Evolutionary conservation across 2,113 vertebrate genomes (phyloP).

Genomic region (Dasyurus viverrinus): DNA sequence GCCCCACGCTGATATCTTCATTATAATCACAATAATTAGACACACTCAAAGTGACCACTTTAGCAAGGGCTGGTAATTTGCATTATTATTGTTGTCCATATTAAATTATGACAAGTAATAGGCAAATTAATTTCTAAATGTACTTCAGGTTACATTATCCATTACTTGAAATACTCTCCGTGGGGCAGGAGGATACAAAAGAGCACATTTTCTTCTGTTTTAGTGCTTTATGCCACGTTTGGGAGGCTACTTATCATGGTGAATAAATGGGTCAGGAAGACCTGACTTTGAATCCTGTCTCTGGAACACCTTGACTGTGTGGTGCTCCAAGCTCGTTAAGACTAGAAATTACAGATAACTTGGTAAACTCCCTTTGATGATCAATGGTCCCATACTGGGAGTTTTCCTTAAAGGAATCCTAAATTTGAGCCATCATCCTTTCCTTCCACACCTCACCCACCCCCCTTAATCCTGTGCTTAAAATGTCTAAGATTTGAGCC

Average conservation of each 20-base stretch:
- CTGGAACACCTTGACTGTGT: not conserved
- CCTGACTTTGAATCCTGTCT: not conserved
- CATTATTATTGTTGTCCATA: constrained; percentile 39
- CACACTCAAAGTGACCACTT: not conserved
- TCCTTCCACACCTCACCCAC: not conserved
- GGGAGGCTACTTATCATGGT: not conserved
- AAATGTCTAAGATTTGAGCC: no score
- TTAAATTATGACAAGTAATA: constrained; percentile 1
- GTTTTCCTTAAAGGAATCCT: not conserved
- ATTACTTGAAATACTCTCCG: constrained; percentile 46
- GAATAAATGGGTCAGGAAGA: not conserved
- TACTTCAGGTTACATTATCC: constrained; percentile 56
- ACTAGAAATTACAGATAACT: not conserved
- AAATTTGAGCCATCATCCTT: not conserved
- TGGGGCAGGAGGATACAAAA: constrained; percentile 30
- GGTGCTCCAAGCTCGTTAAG: not conserved
- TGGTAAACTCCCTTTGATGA: not conserved
- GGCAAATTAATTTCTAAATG: constrained; percentile 51
- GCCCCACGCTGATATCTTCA: not conserved
- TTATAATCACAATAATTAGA: not conserved
- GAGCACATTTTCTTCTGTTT: constrained; percentile 63
- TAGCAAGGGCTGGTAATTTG: not conserved
- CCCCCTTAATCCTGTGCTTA: not conserved
- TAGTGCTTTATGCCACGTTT: constrained; percentile 58
- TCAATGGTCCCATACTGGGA: not conserved